Evolutionary conservation across 2,888 invertebrate genomes (phyloP).

Genomic region (Zygothrica quintamaculata): DNA sequence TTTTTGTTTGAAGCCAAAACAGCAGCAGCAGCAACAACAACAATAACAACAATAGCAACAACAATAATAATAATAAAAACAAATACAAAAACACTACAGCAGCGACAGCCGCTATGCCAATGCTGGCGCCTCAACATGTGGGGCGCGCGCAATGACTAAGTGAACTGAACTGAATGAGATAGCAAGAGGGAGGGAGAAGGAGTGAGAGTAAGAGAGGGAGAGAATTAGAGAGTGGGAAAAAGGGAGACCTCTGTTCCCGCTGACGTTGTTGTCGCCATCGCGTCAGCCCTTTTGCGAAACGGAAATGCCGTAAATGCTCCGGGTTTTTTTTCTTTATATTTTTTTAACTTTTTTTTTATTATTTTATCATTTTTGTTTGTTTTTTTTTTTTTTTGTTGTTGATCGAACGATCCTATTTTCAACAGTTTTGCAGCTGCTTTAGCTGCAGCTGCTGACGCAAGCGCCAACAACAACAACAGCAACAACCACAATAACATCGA

Average conservation of each 20-base stretch:
- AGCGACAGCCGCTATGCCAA: conserved; percentile 29
- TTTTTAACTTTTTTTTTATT: conserved; percentile 13
- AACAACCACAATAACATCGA: conserved; percentile 32
- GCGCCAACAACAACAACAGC: conserved; percentile 49
- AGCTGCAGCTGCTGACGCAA: conserved; percentile 71
- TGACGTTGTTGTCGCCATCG: conserved; percentile 2
- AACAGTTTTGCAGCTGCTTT: conserved; percentile 49
- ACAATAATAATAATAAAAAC: no score
- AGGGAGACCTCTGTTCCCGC: conserved; percentile 20
- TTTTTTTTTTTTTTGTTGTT: conserved; percentile 24
- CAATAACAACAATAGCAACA: conserved; percentile 22
- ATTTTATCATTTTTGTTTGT: conserved; percentile 10
- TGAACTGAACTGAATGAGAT: conserved; percentile 22
- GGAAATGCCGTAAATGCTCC: conserved; percentile 64
- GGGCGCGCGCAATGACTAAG: conserved; percentile 69
- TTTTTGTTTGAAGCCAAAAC: conserved; percentile 70
- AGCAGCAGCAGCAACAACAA: conserved; percentile 47
- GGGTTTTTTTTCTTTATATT: background rate
- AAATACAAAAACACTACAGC: no score
- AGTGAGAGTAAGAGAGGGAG: conserved; percentile 4
- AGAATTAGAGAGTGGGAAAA: no score
- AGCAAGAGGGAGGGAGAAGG: background rate
- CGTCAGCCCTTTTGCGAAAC: conserved; percentile 50
- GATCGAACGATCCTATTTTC: conserved; percentile 53
- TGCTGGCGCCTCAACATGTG: conserved; percentile 68